Evolutionary conservation across 2,888 invertebrate genomes (phyloP).

Genomic region (Neoaliturus tenellus): DNA sequence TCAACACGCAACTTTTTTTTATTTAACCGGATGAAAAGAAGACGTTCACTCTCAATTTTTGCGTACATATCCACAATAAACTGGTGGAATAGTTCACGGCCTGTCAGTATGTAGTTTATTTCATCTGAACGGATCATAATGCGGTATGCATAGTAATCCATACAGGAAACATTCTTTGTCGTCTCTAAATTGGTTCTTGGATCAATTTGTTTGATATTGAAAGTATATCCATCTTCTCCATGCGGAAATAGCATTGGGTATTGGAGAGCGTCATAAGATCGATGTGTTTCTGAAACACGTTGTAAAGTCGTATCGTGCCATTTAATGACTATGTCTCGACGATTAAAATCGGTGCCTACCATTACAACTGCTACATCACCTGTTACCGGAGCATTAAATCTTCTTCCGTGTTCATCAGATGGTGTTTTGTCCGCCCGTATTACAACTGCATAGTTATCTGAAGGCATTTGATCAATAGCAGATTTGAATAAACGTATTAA

Average conservation of each 20-base stretch:
- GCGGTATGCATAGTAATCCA: constrained; percentile 52
- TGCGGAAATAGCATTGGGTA: neutral
- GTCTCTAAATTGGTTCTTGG: neutral
- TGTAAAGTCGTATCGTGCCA: neutral
- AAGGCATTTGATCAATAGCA: constrained; percentile 18
- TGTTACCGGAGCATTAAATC: constrained; percentile 27
- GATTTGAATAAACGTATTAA: constrained; percentile 29
- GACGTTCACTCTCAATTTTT: neutral
- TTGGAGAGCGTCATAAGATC: neutral
- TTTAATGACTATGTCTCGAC: constrained; percentile 21
- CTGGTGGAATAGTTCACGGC: constrained; percentile 44
- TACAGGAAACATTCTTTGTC: neutral
- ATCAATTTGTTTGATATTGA: constrained; percentile 8
- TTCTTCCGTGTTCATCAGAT: constrained; percentile 26
- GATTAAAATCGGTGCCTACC: constrained; percentile 4
- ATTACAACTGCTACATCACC: constrained; percentile 40
- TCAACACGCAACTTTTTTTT: neutral
- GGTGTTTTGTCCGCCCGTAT: constrained; percentile 42
- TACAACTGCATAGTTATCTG: constrained; percentile 2
- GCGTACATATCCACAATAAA: too few species aligned
- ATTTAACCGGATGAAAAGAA: neutral
- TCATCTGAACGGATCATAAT: constrained; percentile 61
- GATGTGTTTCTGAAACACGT: constrained; percentile 18
- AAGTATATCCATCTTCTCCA: constrained; percentile 24
- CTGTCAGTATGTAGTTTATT: constrained; percentile 43